These are phyloP conservation scores for Ancistrus triradiatus DNA, from an alignment of 2,113 vertebrate species.

Conservation along the genomic window DNA sequence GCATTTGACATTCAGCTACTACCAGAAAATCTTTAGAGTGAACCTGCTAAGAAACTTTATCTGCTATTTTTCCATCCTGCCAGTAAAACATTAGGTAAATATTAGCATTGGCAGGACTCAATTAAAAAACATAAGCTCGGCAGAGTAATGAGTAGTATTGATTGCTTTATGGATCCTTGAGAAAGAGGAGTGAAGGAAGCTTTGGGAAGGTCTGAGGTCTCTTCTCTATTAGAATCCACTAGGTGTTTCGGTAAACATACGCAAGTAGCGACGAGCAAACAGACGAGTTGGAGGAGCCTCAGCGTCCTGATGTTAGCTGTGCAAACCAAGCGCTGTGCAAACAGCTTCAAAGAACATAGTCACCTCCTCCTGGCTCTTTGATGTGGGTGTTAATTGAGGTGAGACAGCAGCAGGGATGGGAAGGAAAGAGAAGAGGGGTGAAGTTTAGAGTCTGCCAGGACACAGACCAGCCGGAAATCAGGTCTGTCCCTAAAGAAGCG, in stretches of 20 bases:
- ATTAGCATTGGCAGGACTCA: slow-evolving; percentile 79
- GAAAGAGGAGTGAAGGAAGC: slow-evolving; percentile 50
- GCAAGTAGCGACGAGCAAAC: slow-evolving; percentile 78
- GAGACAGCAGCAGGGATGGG: slow-evolving; percentile 50
- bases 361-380: slow-evolving; percentile 77
- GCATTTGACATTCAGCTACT: slow-evolving; percentile 39
- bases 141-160: slow-evolving; percentile 62
- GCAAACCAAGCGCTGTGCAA: slow-evolving; percentile 73
- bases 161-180: slow-evolving; percentile 77
- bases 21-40: too few species aligned
- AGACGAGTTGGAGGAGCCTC: slow-evolving; percentile 71
- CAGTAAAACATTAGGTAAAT: slow-evolving; percentile 75
- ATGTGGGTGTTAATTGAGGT: slow-evolving; percentile 71
- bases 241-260: slow-evolving; percentile 82
- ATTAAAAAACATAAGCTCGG: slow-evolving; percentile 66
- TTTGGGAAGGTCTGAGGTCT: slow-evolving; percentile 39
- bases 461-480: slow-evolving; percentile 39
- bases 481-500: slow-evolving; percentile 32
- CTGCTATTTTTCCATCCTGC: slow-evolving; percentile 46
- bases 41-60: slow-evolving; percentile 42
- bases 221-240: slow-evolving; percentile 70
- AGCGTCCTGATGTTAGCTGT: slow-evolving; percentile 71
- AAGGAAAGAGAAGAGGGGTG: slow-evolving; percentile 27
- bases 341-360: slow-evolving; percentile 77
- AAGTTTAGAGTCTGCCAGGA: slow-evolving; percentile 25